phyloP scores from a whole-genome alignment of 2,113 vertebrate genomes.

The Aptenodytes patagonicus region DNA sequence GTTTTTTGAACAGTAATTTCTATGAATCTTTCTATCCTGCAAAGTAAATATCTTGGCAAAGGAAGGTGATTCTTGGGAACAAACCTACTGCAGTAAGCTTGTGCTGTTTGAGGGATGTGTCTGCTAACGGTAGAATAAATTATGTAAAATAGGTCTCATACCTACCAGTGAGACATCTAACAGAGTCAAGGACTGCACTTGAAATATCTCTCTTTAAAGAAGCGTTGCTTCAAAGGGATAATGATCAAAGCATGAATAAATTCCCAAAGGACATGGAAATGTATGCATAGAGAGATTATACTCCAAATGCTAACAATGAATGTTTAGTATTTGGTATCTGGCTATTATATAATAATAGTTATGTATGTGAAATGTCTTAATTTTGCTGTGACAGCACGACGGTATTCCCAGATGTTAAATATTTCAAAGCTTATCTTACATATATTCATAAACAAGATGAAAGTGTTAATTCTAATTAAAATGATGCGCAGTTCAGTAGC shows the following conservation, averaged over 20 bases:
- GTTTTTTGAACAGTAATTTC: neutral
- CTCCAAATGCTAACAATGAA: slow-evolving; percentile 76
- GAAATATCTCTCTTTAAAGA: slow-evolving; percentile 79
- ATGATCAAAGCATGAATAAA: slow-evolving; percentile 86
- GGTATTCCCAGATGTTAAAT: slow-evolving; percentile 59
- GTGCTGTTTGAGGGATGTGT: slow-evolving; percentile 44
- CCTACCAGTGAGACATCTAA: slow-evolving; percentile 75
- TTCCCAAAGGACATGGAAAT: slow-evolving; percentile 75
- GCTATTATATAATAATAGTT: slow-evolving; percentile 56
- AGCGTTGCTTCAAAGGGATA: slow-evolving; percentile 84
- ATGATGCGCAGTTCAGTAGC: slow-evolving; percentile 46
- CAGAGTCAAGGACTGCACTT: slow-evolving; percentile 77
- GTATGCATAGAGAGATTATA: slow-evolving; percentile 70
- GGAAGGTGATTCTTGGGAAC: slow-evolving; percentile 11
- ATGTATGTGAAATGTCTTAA: slow-evolving; percentile 64
- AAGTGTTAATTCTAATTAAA: slow-evolving; percentile 76
- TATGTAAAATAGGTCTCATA: slow-evolving; percentile 74
- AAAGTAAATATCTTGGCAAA: slow-evolving; percentile 2
- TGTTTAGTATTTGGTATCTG: slow-evolving; percentile 75
- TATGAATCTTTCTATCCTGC: neutral
- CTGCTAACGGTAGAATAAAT: slow-evolving; percentile 59
- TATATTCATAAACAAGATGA: slow-evolving; percentile 66
- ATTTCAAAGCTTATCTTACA: slow-evolving; percentile 60
- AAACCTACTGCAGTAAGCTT: neutral
- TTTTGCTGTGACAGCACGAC: slow-evolving; percentile 65